Conservation (phyloP, 2,113 vertebrate genomes). For the Erythrocebus patas region DNA sequence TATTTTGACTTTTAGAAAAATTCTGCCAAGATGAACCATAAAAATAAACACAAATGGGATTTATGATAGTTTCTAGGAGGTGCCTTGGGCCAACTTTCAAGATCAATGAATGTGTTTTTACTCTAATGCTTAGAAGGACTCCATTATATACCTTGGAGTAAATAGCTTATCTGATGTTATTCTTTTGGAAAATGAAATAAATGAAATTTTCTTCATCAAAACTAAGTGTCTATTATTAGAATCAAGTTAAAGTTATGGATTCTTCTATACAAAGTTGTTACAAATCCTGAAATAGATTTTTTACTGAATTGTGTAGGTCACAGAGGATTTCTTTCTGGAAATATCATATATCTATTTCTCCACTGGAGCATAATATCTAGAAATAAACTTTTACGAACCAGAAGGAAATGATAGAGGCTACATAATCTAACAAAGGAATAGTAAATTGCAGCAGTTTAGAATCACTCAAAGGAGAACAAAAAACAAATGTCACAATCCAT, state of each 20-base stretch:
- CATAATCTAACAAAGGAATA: neutral
- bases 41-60: slow-evolving; percentile 73
- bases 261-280: slow-evolving; percentile 53
- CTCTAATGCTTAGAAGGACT: slow-evolving; percentile 46
- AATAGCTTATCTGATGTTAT: slow-evolving; percentile 61
- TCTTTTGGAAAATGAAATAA: slow-evolving; percentile 63
- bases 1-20: slow-evolving; percentile 61
- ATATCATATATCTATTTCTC: slow-evolving; percentile 49
- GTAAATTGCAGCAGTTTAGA: neutral
- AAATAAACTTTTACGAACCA: slow-evolving; percentile 59
- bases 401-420: slow-evolving; percentile 40
- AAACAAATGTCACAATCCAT: neutral
- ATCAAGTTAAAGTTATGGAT: slow-evolving; percentile 73
- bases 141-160: slow-evolving; percentile 65
- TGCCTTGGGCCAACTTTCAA: slow-evolving; percentile 49
- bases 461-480: neutral
- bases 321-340: slow-evolving; percentile 30
- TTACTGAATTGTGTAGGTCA: slow-evolving; percentile 60
- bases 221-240: slow-evolving; percentile 66
- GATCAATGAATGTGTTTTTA: slow-evolving; percentile 63
- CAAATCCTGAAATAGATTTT: slow-evolving; percentile 67
- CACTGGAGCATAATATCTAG: slow-evolving; percentile 57
- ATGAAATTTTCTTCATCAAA: slow-evolving; percentile 73
- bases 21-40: slow-evolving; percentile 59
- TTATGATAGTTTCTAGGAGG: slow-evolving; percentile 63